phyloP scores from a whole-genome alignment of 2,113 vertebrate genomes.

The Lycaon pictus region DNA sequence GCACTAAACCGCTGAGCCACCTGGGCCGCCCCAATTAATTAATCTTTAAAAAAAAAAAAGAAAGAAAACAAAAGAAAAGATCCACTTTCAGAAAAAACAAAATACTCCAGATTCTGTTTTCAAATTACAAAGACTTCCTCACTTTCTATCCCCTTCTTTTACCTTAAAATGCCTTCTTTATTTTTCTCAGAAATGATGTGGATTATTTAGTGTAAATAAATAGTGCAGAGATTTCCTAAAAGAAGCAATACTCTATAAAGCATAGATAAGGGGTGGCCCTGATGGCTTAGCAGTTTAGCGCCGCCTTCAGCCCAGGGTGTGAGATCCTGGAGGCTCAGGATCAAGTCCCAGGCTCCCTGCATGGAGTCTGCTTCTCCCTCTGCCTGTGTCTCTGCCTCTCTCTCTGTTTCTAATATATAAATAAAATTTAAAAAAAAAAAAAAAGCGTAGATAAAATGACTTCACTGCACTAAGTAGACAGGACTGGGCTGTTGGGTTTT shows the following conservation, averaged over 20 bases:
- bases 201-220: background rate
- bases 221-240: background rate
- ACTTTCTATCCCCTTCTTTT: background rate
- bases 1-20: too few species aligned
- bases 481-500: background rate
- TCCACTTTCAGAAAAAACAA: slow-evolving; percentile 11
- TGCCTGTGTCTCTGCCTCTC: too few species aligned
- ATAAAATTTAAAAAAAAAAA: too few species aligned
- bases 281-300: too few species aligned
- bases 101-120: slow-evolving; percentile 11
- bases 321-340: too few species aligned
- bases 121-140: background rate
- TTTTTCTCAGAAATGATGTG: slow-evolving; percentile 11
- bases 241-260: background rate
- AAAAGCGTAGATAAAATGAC: background rate
- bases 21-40: too few species aligned
- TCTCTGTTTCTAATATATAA: too few species aligned
- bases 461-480: background rate
- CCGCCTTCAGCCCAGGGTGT: too few species aligned
- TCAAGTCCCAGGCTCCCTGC: too few species aligned
- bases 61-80: background rate
- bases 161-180: background rate
- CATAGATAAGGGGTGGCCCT: background rate
- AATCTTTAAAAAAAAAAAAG: too few species aligned
- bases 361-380: too few species aligned